These are phyloP conservation scores for Micronycteris hirsuta DNA, from an alignment of 2,113 vertebrate species.

Conservation along the genomic window DNA sequence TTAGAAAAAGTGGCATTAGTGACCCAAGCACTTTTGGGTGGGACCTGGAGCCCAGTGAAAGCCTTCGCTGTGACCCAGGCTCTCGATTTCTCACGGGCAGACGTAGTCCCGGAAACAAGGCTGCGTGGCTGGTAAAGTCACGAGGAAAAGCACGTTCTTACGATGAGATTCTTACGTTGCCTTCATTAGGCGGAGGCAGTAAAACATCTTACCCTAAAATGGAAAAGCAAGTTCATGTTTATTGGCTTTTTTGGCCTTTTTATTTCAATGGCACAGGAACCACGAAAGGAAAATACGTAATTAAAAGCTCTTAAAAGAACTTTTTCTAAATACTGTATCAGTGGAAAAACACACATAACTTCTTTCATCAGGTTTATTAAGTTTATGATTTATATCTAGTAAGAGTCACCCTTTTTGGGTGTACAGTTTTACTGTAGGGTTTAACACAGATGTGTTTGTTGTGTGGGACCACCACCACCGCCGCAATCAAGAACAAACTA, in stretches of 20 bases:
- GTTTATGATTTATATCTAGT: not conserved
- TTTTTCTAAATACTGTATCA: not conserved
- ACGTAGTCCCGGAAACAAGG: not conserved
- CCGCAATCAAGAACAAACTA: not conserved
- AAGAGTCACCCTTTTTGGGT: not conserved
- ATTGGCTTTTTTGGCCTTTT: not conserved
- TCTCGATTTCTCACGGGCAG: not conserved
- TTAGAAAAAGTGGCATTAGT: not conserved
- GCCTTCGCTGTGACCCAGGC: not conserved
- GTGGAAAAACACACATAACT: not conserved
- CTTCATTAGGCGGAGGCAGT: not conserved
- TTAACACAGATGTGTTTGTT: not conserved
- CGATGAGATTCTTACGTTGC: not conserved
- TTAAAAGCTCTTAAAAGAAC: not conserved
- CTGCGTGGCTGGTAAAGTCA: not conserved
- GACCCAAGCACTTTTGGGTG: not conserved
- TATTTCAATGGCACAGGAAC: not conserved
- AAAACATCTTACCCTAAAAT: not conserved
- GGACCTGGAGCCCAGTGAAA: not conserved
- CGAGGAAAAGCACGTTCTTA: not conserved
- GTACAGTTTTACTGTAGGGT: not conserved
- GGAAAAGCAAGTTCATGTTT: not conserved
- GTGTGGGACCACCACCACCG: not conserved
- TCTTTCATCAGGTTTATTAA: not conserved
- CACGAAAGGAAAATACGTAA: not conserved